A percentile compares a stretch with the other conserved stretches of the same genome.
Evolutionary conservation across 2,113 vertebrate genomes (phyloP).

Genomic region (Crotalus horridus): DNA sequence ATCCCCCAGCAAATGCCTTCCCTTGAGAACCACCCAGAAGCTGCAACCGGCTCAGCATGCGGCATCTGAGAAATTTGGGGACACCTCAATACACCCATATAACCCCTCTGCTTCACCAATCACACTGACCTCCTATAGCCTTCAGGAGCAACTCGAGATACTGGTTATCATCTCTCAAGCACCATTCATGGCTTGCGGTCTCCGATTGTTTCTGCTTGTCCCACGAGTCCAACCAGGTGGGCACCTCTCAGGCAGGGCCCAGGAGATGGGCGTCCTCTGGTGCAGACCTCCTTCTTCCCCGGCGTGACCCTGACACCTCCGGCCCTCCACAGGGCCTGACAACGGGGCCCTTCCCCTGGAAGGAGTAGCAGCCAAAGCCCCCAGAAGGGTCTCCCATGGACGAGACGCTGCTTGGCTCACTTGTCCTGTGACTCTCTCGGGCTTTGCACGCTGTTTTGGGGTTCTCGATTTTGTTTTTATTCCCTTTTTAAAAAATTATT

Average conservation of each 20-base stretch:
- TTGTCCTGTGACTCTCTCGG: background rate
- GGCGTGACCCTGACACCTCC: fast-evolving
- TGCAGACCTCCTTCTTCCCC: background rate
- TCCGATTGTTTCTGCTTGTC: background rate
- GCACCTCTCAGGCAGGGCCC: background rate
- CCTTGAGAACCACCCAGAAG: background rate
- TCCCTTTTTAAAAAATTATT: background rate
- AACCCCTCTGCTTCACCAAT: background rate
- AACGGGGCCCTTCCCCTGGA: background rate
- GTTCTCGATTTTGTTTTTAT: background rate
- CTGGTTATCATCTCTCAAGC: background rate
- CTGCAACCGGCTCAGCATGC: background rate
- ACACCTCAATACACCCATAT: background rate
- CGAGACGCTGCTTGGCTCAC: background rate
- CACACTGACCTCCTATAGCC: background rate
- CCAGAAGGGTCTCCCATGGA: background rate
- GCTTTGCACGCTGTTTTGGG: background rate
- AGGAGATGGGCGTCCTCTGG: background rate
- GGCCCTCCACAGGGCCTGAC: background rate
- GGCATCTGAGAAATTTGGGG: background rate
- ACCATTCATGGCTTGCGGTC: background rate
- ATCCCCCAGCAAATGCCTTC: background rate
- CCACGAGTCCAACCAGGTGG: background rate
- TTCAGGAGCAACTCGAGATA: background rate
- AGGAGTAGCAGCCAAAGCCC: background rate